Percentiles rank a stretch among this genome's conserved stretches.
Evolutionary conservation across 1,140 invertebrate genomes (phyloP).

Genomic region (Nymphalis io): DNA sequence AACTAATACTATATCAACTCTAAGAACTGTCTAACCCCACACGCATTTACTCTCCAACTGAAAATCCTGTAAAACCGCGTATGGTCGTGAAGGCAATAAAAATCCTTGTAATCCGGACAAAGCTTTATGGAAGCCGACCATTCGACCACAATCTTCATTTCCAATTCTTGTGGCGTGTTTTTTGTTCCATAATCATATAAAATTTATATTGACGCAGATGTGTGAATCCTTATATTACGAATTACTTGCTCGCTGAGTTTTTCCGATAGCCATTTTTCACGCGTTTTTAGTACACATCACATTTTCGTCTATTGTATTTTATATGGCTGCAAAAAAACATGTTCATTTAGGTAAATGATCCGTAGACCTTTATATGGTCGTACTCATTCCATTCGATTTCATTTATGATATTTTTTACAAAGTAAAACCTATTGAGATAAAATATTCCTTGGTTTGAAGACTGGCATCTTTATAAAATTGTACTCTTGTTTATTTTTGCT

Average conservation of each 20-base stretch:
- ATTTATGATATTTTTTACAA: conserved; percentile 4
- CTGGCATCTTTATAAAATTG: background rate
- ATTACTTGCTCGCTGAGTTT: background rate
- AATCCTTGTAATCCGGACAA: conserved; percentile 27
- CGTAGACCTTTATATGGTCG: background rate
- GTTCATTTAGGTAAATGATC: conserved; percentile 12
- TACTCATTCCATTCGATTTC: background rate
- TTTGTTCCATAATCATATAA: conserved; percentile 21
- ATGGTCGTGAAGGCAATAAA: conserved; percentile 16
- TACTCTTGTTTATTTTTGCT: background rate
- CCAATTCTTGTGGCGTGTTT: conserved; percentile 11
- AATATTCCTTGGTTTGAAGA: background rate
- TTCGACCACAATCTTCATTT: conserved; percentile 17
- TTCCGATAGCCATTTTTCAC: conserved; percentile 9
- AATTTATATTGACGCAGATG: conserved; percentile 12
- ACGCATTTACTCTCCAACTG: background rate
- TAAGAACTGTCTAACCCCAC: conserved; percentile 9
- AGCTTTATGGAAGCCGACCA: conserved; percentile 20
- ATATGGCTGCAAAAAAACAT: conserved; percentile 6
- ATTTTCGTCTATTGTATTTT: conserved; percentile 10
- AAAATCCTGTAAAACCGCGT: conserved; percentile 20
- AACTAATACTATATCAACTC: background rate
- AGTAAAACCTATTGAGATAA: conserved; percentile 2
- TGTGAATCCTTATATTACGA: conserved; percentile 7
- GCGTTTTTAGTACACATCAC: conserved; percentile 8